Evolutionary conservation across 2,113 vertebrate species (phyloP).

Genomic region (Limnothrissa miodon): DNA sequence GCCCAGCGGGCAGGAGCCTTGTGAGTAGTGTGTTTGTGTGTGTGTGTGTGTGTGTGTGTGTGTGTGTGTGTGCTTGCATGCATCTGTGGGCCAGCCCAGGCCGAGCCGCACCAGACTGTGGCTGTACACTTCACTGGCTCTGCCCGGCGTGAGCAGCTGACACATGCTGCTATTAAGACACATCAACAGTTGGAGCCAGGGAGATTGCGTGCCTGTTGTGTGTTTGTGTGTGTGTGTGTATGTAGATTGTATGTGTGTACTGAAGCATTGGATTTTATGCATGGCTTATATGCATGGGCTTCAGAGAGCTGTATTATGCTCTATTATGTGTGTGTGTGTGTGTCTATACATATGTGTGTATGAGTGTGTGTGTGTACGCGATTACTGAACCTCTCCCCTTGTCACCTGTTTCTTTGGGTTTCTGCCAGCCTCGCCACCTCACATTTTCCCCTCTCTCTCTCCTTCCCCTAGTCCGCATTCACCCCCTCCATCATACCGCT

Average conservation of each 20-base stretch:
- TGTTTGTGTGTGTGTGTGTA: not conserved
- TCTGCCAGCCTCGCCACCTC: not conserved
- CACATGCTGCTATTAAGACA: slow-evolving; percentile 68
- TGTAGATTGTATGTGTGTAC: too few species aligned
- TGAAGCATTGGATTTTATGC: too few species aligned
- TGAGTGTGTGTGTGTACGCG: not conserved
- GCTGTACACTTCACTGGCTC: slow-evolving; percentile 72
- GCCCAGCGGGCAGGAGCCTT: slow-evolving; percentile 41
- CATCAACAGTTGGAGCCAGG: slow-evolving; percentile 61
- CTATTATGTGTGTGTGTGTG: slow-evolving; percentile 14
- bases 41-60: slow-evolving; percentile 14
- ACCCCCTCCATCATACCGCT: not conserved
- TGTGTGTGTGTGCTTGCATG: not conserved
- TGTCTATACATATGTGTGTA: not conserved
- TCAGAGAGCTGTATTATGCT: too few species aligned
- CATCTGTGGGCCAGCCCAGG: not conserved
- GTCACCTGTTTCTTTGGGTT: slow-evolving; percentile 46
- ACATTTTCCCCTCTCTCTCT: not conserved
- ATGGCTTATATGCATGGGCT: too few species aligned
- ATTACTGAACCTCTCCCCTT: not conserved
- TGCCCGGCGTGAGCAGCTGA: slow-evolving; percentile 74
- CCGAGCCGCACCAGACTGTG: slow-evolving; percentile 63
- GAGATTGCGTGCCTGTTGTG: slow-evolving; percentile 31
- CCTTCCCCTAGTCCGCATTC: not conserved
- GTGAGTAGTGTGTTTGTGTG: not conserved